Conservation (phyloP, 2,113 vertebrate species). For the Anhinga anhinga region DNA sequence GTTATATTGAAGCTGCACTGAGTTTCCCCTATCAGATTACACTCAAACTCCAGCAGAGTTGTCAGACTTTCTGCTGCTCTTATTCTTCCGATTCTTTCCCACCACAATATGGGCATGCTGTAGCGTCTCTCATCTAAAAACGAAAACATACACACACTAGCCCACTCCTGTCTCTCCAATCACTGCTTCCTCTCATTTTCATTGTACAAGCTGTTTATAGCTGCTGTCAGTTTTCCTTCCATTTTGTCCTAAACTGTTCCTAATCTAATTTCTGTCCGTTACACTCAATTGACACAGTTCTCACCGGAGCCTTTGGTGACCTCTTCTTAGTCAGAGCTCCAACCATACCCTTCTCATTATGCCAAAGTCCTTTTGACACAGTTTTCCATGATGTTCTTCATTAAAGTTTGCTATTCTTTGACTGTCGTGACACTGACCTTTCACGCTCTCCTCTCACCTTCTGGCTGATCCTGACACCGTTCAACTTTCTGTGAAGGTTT, state of each 20-base stretch:
- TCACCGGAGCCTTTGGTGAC: neutral
- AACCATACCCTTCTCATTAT: neutral
- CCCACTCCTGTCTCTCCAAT: conserved; percentile 62
- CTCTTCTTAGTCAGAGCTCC: neutral
- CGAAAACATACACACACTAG: conserved; percentile 46
- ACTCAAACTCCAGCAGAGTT: conserved; percentile 36
- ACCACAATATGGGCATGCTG: conserved; percentile 51
- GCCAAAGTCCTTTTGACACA: neutral
- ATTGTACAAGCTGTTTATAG: conserved; percentile 61
- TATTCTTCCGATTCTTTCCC: conserved; percentile 37
- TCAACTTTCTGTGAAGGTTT: neutral
- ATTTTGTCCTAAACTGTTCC: conserved; percentile 55
- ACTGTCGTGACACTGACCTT: neutral
- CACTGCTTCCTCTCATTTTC: conserved; percentile 45
- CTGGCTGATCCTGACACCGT: neutral
- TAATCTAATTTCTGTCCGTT: conserved; percentile 41
- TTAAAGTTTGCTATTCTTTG: neutral
- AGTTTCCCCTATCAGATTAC: neutral
- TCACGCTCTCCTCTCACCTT: neutral
- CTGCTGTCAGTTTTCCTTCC: conserved; percentile 58
- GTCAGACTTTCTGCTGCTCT: conserved; percentile 53
- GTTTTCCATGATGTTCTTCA: neutral
- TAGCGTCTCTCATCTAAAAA: conserved; percentile 54
- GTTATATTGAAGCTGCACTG: neutral
- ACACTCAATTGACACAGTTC: conserved; percentile 20